Percentiles rank a stretch among this genome's conserved stretches.
Conservation (phyloP, 2,113 vertebrate genomes). For the Grus americana region DNA sequence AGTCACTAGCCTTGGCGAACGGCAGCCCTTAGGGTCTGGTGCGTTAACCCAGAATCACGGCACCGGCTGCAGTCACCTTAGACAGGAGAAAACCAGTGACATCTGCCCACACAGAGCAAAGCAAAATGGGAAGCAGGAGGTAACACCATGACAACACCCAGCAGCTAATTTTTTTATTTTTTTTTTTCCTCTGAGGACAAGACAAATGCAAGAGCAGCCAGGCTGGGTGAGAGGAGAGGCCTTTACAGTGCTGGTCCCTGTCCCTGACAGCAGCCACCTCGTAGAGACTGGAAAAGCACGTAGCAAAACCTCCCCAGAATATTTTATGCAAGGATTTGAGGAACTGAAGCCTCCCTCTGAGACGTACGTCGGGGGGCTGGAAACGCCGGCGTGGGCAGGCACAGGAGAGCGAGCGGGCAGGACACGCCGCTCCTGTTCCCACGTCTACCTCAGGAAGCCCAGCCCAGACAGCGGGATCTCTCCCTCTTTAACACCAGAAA, state of each 20-base stretch:
- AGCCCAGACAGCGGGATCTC: background rate
- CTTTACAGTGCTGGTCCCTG: background rate
- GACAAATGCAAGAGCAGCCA: background rate
- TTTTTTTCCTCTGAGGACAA: background rate
- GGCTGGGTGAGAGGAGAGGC: background rate
- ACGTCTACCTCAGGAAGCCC: background rate
- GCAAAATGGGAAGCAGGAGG: background rate
- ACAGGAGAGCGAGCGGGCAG: background rate
- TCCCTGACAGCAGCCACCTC: background rate
- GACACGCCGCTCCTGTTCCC: fast-evolving
- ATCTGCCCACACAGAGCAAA: background rate
- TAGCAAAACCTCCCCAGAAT: background rate
- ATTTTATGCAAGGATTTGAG: background rate
- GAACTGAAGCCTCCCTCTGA: background rate
- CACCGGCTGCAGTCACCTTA: background rate
- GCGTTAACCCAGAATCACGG: background rate
- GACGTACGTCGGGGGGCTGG: background rate
- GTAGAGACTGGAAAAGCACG: fast-evolving
- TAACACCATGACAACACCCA: background rate
- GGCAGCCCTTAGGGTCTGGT: background rate
- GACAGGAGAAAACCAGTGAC: background rate
- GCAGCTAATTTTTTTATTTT: background rate
- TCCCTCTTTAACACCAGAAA: background rate
- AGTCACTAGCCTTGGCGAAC: background rate
- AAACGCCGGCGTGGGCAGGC: background rate